Conservation (phyloP, 2,113 vertebrate species). For the Bos javanicus region DNA sequence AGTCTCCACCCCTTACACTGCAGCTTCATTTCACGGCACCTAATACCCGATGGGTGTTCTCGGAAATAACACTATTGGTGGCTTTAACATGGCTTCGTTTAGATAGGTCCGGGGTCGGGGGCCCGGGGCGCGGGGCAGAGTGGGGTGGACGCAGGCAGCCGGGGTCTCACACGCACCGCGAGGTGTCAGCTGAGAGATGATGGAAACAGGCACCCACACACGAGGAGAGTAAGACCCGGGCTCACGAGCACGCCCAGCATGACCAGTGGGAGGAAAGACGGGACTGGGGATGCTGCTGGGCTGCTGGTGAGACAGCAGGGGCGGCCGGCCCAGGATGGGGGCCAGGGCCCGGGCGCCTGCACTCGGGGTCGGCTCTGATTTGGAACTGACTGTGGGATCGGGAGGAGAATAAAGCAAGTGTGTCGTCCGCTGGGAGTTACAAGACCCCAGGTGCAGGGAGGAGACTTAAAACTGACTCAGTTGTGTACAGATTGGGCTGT, state of each 20-base stretch:
- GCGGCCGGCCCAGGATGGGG: background rate
- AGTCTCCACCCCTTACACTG: constrained; percentile 37
- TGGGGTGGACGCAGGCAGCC: fast-evolving
- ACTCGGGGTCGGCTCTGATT: background rate
- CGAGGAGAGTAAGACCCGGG: background rate
- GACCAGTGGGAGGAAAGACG: background rate
- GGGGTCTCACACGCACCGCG: background rate
- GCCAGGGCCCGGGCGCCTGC: background rate
- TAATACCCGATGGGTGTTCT: background rate
- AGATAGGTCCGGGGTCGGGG: background rate
- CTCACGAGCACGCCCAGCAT: background rate
- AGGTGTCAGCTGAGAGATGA: background rate
- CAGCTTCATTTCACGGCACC: constrained; percentile 35
- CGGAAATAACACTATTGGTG: background rate
- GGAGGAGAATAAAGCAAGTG: background rate
- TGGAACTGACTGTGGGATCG: background rate
- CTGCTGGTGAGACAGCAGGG: background rate
- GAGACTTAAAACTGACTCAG: background rate
- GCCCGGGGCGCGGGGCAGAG: background rate
- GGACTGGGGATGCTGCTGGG: background rate
- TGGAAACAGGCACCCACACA: background rate
- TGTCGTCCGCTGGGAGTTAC: background rate
- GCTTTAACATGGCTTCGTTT: constrained; percentile 9
- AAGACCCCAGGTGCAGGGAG: background rate
- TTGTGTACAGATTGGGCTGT: background rate